phyloP scores from a whole-genome alignment of 2,797 vertebrate genomes.

The Eulemur rubriventer region DNA sequence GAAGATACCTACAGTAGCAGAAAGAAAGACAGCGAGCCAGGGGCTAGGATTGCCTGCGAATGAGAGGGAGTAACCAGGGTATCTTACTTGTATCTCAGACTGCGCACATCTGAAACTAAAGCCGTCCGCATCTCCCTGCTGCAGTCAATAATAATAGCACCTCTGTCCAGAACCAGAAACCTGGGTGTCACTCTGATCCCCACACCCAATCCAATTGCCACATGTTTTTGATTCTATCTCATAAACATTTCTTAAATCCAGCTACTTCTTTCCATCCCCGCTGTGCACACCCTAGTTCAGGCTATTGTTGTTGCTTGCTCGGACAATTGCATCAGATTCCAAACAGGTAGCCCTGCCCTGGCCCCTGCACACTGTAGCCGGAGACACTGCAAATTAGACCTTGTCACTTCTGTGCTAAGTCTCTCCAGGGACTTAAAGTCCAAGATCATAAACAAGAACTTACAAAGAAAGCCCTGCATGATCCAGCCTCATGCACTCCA shows the following conservation, averaged over 20 bases:
- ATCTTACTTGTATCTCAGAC: background rate
- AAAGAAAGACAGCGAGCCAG: background rate
- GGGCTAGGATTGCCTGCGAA: background rate
- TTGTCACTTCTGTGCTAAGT: background rate
- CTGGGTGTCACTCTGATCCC: background rate
- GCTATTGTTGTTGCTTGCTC: background rate
- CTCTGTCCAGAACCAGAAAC: background rate
- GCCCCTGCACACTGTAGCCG: background rate
- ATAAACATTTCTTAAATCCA: background rate
- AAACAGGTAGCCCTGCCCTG: background rate
- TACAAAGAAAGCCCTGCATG: background rate
- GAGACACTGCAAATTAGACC: background rate
- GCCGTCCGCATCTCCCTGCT: background rate
- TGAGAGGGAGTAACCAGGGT: background rate
- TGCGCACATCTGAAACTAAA: background rate
- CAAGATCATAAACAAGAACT: background rate
- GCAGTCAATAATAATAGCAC: background rate
- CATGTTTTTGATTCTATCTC: background rate
- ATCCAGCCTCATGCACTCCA: background rate
- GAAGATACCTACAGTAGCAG: background rate
- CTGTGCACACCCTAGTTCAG: background rate
- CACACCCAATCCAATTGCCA: background rate
- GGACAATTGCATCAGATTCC: background rate
- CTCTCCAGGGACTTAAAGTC: slow-evolving; percentile 2
- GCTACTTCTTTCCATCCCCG: background rate